Conservation (phyloP, 37 sponge, comb jelly and placozoan genomes). For the Aplysina aerophoba region DNA sequence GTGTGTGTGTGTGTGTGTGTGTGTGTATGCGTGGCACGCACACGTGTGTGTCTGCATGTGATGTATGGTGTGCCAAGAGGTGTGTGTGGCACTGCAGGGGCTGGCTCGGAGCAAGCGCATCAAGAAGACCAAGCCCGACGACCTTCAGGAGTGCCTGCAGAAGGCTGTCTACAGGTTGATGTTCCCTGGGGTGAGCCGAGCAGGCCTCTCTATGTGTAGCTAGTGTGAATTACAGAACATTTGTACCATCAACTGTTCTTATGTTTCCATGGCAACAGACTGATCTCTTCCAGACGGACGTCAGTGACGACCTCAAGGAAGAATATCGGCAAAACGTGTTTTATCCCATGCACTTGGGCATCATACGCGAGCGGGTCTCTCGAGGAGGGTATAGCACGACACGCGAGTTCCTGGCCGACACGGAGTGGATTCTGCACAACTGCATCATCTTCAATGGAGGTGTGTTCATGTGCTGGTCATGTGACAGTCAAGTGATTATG, state of each 20-base stretch:
- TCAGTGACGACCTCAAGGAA: constrained; percentile 72
- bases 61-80: neutral
- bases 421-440: constrained; percentile 98
- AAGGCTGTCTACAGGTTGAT: constrained; percentile 80
- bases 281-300: constrained; percentile 84
- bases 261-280: constrained; percentile 43
- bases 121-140: constrained; percentile 68
- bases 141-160: constrained; percentile 79
- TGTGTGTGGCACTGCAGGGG: constrained; percentile 34
- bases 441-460: constrained; percentile 99
- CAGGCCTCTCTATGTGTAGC: neutral
- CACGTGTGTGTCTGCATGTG: neutral
- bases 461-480: constrained; percentile 23
- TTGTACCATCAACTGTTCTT: neutral
- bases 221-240: neutral
- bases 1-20: neutral
- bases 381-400: constrained; percentile 67
- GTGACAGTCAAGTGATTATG: neutral
- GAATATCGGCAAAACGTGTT: constrained; percentile 83
- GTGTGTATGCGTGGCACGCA: neutral
- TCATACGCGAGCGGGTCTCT: constrained; percentile 72
- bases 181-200: constrained; percentile 77
- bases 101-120: constrained; percentile 52
- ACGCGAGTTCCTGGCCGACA: constrained; percentile 83
- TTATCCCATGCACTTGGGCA: constrained; percentile 87